Conservation (phyloP, 64 coral and sea anemone genomes). For the Montipora cactus region DNA sequence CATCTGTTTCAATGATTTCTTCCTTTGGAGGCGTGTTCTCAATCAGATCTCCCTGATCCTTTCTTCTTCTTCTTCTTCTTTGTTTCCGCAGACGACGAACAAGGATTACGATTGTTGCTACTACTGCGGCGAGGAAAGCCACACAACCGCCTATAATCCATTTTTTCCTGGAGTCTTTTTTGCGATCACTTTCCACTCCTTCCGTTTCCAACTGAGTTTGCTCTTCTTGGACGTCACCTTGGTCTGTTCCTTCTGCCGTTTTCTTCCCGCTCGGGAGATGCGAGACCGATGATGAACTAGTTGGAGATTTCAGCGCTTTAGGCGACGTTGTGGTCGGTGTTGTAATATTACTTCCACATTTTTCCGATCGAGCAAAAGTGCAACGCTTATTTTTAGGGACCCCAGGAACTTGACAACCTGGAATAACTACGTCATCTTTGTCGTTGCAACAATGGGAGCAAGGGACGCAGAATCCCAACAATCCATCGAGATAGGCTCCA, state of each 20-base stretch:
- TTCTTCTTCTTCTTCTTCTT: no score
- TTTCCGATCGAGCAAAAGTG: neutral
- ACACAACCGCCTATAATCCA: no score
- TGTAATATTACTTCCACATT: neutral
- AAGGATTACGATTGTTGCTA: no score
- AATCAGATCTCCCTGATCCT: no score
- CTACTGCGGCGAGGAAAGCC: no score
- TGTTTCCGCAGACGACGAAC: no score
- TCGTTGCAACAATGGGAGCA: conserved; percentile 71
- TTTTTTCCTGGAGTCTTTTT: no score
- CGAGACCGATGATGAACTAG: neutral
- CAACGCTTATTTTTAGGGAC: conserved; percentile 11
- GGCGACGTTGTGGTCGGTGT: neutral
- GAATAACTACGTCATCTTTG: neutral
- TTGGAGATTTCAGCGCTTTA: neutral
- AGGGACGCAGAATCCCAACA: neutral
- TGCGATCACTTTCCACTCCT: neutral
- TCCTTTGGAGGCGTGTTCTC: no score
- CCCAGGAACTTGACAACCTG: conserved; percentile 4
- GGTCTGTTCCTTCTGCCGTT: neutral
- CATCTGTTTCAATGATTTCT: neutral
- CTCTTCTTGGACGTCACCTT: neutral
- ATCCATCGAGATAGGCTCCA: neutral
- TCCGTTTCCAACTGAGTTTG: neutral
- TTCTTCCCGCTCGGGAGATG: neutral